Evolutionary conservation across 2,888 invertebrate species (phyloP).

Genomic region (Nysson spinosus): DNA sequence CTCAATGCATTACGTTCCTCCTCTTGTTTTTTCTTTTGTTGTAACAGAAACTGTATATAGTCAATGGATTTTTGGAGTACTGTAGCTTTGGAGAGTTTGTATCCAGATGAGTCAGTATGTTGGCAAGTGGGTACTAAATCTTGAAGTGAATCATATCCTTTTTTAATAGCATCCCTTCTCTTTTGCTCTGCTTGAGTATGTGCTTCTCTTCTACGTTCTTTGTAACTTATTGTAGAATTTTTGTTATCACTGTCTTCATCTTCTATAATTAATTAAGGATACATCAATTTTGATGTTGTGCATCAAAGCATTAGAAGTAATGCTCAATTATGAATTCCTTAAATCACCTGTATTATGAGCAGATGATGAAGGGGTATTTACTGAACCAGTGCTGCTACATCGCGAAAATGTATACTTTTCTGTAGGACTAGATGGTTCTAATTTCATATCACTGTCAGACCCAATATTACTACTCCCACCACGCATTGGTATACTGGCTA

Average conservation of each 20-base stretch:
- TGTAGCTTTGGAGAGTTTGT: slow-evolving; percentile 97
- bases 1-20: slow-evolving; percentile 93
- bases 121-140: slow-evolving; percentile 96
- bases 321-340: too few relatives aligned
- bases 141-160: slow-evolving; percentile 96
- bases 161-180: slow-evolving; percentile 96
- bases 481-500: slow-evolving; percentile 49
- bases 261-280: slow-evolving; percentile 76
- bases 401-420: slow-evolving; percentile 83
- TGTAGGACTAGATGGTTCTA: slow-evolving; percentile 81
- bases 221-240: slow-evolving; percentile 88
- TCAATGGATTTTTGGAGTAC: slow-evolving; percentile 96
- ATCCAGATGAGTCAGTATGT: slow-evolving; percentile 93
- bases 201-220: slow-evolving; percentile 94
- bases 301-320: too few relatives aligned
- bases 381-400: slow-evolving; percentile 87
- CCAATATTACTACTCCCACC: slow-evolving; percentile 55
- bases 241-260: slow-evolving; percentile 83
- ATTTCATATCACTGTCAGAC: slow-evolving; percentile 77
- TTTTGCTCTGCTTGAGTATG: slow-evolving; percentile 98
- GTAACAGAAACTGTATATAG: slow-evolving; percentile 93
- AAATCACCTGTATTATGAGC: slow-evolving; percentile 89
- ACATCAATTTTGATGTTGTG: too few relatives aligned
- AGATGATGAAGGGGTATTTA: slow-evolving; percentile 88
- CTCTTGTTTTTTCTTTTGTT: slow-evolving; percentile 95